A percentile compares a stretch with the other conserved stretches of the same genome.
phyloP scores from a whole-genome alignment of 2,888 invertebrate genomes.

The Nomada goodeniana region DNA sequence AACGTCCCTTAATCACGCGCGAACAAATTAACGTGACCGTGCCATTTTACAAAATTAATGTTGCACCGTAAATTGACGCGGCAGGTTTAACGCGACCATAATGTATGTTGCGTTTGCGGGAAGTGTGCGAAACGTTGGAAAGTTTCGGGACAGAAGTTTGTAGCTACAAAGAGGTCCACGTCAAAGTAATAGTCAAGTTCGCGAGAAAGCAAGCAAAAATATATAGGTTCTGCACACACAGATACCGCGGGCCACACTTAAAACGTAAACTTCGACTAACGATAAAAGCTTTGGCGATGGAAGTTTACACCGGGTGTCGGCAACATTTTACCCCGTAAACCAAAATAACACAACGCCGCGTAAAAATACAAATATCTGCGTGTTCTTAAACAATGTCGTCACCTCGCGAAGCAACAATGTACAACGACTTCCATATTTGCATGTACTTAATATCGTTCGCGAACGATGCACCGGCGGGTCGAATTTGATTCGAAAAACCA shows the following conservation, averaged over 20 bases:
- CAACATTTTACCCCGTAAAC: not conserved
- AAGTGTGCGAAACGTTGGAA: not conserved
- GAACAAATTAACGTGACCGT: not conserved
- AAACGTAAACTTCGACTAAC: constrained; percentile 18
- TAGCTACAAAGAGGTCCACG: not conserved
- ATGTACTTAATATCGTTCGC: not conserved
- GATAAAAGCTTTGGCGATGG: constrained; percentile 2
- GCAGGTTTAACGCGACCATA: not conserved
- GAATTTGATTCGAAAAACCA: too few relatives aligned
- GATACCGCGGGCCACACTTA: not conserved
- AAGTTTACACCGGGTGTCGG: not conserved
- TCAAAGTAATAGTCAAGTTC: constrained; percentile 1
- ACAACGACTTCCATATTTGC: too few relatives aligned
- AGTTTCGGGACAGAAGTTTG: not conserved
- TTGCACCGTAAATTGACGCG: not conserved
- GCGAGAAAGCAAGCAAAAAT: constrained; percentile 2
- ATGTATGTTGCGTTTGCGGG: not conserved
- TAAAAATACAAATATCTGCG: not conserved
- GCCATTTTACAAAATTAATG: not conserved
- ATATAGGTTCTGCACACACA: not conserved
- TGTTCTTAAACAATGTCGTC: too few relatives aligned
- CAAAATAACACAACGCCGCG: not conserved
- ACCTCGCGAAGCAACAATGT: too few relatives aligned
- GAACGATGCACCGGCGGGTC: not conserved
- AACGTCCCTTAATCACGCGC: not conserved